Base-by-base conservation (phyloP, 2,113 vertebrate species). In the Nannobrachium achirus region DNA sequence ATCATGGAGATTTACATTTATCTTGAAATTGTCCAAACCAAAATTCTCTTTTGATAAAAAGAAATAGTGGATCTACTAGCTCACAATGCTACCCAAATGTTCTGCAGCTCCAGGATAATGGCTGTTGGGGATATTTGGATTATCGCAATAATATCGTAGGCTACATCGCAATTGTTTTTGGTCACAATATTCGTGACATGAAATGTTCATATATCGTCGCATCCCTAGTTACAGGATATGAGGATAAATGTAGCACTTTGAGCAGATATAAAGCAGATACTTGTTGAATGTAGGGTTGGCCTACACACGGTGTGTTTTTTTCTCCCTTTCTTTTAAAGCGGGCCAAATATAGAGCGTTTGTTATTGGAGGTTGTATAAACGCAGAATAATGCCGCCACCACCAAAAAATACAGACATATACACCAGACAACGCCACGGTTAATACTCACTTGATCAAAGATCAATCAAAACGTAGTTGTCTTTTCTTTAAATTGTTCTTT, bases 401-500 rank as follows among this genome's bases (percentile, higher is more conserved):
- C n/a, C n/a, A n/a, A n/a, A 77, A 61, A 33, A 73, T 50, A 78
- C 67, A 85, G 60, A 83, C 71, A 82, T 61, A 79, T 58, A 86
- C 76, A 81, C 81, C 25, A 81, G 75, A 87, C 77, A n/a, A n/a
- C n/a, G n/a, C n/a, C n/a, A 88, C 75, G 86, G 75, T 79, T 69
- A 15, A 84, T 92, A 92, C 91, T 92, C 89, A 92, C 91, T 90
- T 84, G 88, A 66, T 73, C 78, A 76, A 71, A 68, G 80, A 84
- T 81, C 84, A 86, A 85, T 88, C 75, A 84, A 49, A 85, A 52
- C 51, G 86, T 82, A 86, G 81, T 85, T 88, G 75, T 89, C 84
- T 86, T n/a, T 76, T 86, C 65, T 33, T 80, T 15, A 61, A 57
- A 69, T 82, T 67, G 82, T 70, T 79, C 70, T 78, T 58, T 73